These are phyloP conservation scores for Scaptomyza cyrtandrae DNA, from an alignment of 2,888 invertebrate genomes.

Conservation along the genomic window DNA sequence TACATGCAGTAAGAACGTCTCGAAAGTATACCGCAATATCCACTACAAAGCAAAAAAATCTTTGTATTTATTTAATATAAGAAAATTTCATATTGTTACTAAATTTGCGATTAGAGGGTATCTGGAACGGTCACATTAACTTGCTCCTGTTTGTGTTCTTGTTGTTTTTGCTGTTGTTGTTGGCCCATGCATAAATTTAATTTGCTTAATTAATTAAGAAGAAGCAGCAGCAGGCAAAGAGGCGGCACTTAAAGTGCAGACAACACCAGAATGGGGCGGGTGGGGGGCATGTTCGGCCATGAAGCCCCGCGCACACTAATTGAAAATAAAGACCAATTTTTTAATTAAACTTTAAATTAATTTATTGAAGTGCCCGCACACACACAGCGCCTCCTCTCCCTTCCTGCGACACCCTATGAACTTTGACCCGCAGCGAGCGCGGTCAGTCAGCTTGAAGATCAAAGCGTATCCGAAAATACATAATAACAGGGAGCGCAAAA, in stretches of 20 bases:
- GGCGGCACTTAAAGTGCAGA: conserved; percentile 34
- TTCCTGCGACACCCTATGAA: conserved; percentile 25
- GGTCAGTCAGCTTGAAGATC: conserved; percentile 58
- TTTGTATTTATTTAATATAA: no score
- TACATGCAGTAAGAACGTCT: no score
- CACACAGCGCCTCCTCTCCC: not conserved
- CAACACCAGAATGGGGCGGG: not conserved
- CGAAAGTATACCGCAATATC: not conserved
- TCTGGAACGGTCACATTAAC: not conserved
- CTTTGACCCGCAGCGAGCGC: conserved; percentile 61
- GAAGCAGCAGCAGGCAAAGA: conserved; percentile 24
- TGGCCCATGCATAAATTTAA: conserved; percentile 74
- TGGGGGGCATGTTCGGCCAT: not conserved
- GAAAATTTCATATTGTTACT: not conserved
- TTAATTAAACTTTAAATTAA: conserved; percentile 80
- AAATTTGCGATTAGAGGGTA: not conserved
- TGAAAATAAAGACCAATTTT: conserved; percentile 79
- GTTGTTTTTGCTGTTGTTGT: conserved; percentile 30
- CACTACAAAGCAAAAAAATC: not conserved
- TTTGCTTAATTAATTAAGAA: conserved; percentile 77
- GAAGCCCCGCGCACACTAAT: conserved; percentile 53
- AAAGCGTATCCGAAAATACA: conserved; percentile 37
- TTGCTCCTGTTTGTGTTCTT: conserved; percentile 25
- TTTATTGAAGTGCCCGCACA: conserved; percentile 72
- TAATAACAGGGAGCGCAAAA: not conserved